phyloP scores from a whole-genome alignment of 1,140 invertebrate species.

The Meloidogyne chitwoodi region DNA sequence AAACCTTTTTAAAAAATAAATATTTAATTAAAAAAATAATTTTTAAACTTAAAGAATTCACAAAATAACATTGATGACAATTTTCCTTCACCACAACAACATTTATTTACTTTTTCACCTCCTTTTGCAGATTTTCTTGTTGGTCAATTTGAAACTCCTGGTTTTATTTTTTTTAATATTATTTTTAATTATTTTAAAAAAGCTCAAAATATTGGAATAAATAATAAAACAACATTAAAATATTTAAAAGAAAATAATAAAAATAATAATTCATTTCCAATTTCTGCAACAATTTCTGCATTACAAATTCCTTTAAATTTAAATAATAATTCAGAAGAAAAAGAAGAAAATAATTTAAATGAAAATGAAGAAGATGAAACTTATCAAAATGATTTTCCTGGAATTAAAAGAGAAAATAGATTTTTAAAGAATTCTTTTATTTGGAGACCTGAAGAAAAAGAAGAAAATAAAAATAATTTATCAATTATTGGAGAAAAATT shows the following conservation, averaged over 20 bases:
- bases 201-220: no score
- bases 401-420: constrained; percentile 15
- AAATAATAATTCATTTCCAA: constrained; percentile 6
- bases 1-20: no score
- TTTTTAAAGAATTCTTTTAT: background rate
- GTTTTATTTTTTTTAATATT: no score
- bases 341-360: background rate
- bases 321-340: background rate
- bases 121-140: constrained; percentile 19
- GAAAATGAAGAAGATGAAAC: background rate
- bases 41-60: background rate
- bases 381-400: constrained; percentile 6
- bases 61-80: background rate
- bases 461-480: background rate
- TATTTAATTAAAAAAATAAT: background rate
- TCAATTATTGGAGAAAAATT: background rate
- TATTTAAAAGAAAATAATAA: background rate
- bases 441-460: constrained; percentile 11
- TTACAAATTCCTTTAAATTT: background rate
- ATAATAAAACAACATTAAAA: no score
- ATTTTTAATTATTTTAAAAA: background rate
- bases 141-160: constrained; percentile 20
- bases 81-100: constrained; percentile 6
- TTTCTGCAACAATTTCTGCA: constrained; percentile 19
- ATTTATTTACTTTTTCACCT: constrained; percentile 9